Percentiles rank a stretch among this genome's conserved stretches.
phyloP scores from a whole-genome alignment of 2,888 invertebrate genomes.

The Arrhopalites spinosus region DNA sequence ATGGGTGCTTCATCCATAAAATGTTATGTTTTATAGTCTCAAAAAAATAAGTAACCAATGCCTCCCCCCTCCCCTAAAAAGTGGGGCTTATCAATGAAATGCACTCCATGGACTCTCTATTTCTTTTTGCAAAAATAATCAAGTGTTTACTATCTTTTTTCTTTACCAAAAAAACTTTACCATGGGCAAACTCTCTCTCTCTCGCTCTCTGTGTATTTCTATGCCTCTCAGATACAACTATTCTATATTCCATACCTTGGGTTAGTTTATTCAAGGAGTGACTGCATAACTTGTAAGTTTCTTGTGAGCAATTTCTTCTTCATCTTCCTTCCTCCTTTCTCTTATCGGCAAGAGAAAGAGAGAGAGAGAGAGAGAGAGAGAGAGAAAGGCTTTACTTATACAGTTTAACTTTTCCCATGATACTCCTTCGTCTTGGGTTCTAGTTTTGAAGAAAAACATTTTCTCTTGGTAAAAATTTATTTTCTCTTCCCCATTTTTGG shows the following conservation, averaged over 20 bases:
- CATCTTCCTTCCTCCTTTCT: not conserved
- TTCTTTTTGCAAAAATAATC: conserved; percentile 7
- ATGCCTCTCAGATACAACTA: not conserved
- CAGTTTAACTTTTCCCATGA: conserved; percentile 9
- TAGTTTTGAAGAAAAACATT: not conserved
- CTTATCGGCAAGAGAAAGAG: not conserved
- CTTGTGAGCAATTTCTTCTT: not conserved
- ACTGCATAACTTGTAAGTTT: not conserved
- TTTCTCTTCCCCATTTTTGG: not conserved
- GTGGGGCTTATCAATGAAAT: conserved; percentile 18
- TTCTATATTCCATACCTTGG: not conserved
- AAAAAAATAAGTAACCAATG: not conserved
- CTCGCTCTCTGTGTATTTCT: not conserved
- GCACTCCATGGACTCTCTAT: conserved; percentile 13
- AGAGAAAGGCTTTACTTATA: not conserved
- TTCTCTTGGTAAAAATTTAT: conserved; percentile 6
- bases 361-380: not conserved
- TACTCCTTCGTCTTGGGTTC: conserved; percentile 3
- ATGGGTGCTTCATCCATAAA: conserved; percentile 23
- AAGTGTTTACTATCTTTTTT: conserved; percentile 13
- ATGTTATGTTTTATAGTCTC: not conserved
- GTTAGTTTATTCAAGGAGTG: not conserved
- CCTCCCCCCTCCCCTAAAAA: too few relatives aligned
- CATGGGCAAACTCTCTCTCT: not conserved
- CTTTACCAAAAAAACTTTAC: not conserved